Evolutionary conservation across 2,888 invertebrate genomes (phyloP).

Genomic region (Drosophila birchii): DNA sequence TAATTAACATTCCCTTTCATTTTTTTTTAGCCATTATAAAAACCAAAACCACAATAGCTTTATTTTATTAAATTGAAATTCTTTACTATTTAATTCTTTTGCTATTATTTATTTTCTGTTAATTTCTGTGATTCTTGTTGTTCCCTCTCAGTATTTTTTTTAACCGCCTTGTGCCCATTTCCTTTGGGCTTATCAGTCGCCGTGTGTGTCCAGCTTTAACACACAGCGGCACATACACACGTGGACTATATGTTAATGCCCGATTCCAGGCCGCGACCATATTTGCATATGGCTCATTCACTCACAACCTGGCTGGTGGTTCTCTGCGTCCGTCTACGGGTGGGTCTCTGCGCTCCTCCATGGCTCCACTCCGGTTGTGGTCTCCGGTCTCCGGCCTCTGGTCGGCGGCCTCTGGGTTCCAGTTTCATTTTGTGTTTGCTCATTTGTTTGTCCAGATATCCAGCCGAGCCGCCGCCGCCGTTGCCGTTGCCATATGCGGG

Average conservation of each 20-base stretch:
- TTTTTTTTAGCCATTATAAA: background rate
- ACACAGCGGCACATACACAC: conserved; percentile 13
- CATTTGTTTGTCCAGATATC: conserved; percentile 77
- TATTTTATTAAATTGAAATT: background rate
- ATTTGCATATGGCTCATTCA: conserved; percentile 79
- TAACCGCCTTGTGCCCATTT: conserved; percentile 63
- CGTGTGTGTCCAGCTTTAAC: conserved; percentile 54
- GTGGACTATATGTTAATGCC: conserved; percentile 57
- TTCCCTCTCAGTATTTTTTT: too few relatives aligned
- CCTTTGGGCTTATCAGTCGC: conserved; percentile 61
- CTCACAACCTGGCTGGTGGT: conserved; percentile 57
- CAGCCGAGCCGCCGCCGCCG: conserved; percentile 40
- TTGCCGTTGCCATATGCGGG: conserved; percentile 64
- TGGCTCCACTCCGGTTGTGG: conserved; percentile 9
- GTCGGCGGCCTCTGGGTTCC: conserved; percentile 20
- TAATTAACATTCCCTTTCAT: background rate
- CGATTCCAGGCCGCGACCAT: conserved; percentile 67
- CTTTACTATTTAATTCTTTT: background rate
- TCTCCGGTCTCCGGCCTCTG: conserved; percentile 3
- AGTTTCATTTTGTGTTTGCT: conserved; percentile 46
- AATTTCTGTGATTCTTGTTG: background rate
- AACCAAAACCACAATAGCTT: background rate
- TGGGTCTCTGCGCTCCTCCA: conserved; percentile 16
- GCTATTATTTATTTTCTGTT: background rate
- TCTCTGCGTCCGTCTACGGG: conserved; percentile 21